phyloP scores from a whole-genome alignment of 2,797 vertebrate species.

The Tadarida brasiliensis region DNA sequence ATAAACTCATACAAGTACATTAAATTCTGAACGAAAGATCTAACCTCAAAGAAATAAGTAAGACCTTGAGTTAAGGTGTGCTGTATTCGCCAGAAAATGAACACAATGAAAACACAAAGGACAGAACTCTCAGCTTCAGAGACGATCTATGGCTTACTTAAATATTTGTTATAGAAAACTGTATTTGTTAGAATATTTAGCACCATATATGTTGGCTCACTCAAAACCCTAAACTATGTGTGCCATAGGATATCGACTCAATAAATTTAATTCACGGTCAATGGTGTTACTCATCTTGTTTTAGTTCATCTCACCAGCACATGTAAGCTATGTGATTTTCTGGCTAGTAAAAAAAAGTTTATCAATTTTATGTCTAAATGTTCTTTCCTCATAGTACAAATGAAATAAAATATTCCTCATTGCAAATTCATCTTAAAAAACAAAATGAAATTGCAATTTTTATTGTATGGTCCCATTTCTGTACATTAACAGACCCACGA shows the following conservation, averaged over 20 bases:
- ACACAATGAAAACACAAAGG: not conserved
- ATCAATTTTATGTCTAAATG: not conserved
- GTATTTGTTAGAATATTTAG: not conserved
- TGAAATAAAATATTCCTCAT: not conserved
- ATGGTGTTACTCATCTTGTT: not conserved
- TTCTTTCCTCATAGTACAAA: not conserved
- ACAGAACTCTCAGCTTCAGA: not conserved
- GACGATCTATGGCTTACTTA: not conserved
- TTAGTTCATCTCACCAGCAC: not conserved
- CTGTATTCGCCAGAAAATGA: not conserved
- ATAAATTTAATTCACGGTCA: not conserved
- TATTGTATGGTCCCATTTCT: not conserved
- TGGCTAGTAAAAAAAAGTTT: slow-evolving; percentile 1
- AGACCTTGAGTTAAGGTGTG: not conserved
- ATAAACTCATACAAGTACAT: not conserved
- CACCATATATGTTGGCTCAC: not conserved
- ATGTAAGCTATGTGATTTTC: not conserved
- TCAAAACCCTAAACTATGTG: not conserved
- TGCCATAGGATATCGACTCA: not conserved
- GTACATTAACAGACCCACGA: not conserved
- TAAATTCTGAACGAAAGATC: not conserved
- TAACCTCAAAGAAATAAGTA: not conserved
- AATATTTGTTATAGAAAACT: not conserved
- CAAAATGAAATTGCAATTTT: not conserved
- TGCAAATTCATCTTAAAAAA: not conserved